Conservation (phyloP, 2,797 vertebrate species). For the Chrysocyon brachyurus region DNA sequence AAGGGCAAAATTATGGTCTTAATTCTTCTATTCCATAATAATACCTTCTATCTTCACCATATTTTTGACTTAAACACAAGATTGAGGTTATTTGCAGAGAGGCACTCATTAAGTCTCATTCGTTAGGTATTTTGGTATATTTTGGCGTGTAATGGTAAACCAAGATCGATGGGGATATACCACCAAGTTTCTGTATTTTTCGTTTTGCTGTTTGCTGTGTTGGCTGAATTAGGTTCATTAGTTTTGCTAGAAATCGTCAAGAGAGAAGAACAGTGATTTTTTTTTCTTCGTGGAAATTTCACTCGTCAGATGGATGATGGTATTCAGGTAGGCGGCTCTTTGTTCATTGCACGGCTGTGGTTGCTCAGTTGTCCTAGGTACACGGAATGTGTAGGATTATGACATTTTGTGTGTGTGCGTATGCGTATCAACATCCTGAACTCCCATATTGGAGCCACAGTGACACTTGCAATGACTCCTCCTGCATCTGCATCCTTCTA, state of each 20-base stretch:
- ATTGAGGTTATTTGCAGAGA: background rate
- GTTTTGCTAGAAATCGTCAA: background rate
- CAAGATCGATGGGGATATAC: background rate
- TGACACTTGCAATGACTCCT: background rate
- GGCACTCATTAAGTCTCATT: background rate
- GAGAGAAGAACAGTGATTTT: background rate
- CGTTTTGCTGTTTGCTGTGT: background rate
- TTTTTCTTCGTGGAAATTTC: background rate
- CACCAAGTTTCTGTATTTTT: background rate
- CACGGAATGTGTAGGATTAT: background rate
- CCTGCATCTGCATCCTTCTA: background rate
- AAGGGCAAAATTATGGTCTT: background rate
- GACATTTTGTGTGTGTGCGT: accelerated
- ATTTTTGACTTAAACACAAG: background rate
- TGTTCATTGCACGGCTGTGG: too few species aligned
- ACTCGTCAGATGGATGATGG: background rate
- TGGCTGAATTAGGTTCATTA: background rate
- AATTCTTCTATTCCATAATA: background rate
- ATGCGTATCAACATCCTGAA: too few species aligned
- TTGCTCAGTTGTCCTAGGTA: background rate
- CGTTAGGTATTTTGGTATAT: background rate
- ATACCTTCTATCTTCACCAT: background rate
- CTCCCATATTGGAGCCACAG: too few species aligned
- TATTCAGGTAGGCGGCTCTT: background rate
- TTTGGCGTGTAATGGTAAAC: background rate